Evolutionary conservation across 2,797 vertebrate genomes (phyloP).

Genomic region (Malacoraja senta): DNA sequence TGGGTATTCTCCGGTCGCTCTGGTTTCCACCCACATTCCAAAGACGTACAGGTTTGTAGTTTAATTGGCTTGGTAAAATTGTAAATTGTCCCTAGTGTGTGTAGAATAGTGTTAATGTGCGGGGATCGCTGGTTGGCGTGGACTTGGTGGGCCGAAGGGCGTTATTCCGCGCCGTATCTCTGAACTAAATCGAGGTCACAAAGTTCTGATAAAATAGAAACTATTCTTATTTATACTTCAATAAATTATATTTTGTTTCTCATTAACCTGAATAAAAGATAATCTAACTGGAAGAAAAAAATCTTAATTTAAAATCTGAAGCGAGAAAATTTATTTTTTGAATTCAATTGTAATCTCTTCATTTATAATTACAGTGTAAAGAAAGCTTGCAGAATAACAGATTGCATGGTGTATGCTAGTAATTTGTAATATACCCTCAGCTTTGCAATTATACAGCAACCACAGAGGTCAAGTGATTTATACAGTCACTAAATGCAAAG

Average conservation of each 20-base stretch:
- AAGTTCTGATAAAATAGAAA: not conserved
- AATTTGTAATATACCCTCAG: not conserved
- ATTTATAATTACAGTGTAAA: not conserved
- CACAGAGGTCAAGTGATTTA: conserved; percentile 30
- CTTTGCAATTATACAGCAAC: conserved; percentile 5
- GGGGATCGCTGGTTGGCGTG: no score
- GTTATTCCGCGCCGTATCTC: no score
- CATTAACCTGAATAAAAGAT: not conserved
- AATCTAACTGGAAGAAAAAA: not conserved
- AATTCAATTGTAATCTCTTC: not conserved
- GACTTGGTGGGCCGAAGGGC: no score
- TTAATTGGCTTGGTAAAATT: no score
- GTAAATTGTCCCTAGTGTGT: no score
- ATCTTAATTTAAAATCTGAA: not conserved
- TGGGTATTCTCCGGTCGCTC: no score
- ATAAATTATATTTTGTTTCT: not conserved
- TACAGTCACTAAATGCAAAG: not conserved
- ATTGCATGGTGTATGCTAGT: not conserved
- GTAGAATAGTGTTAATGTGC: no score
- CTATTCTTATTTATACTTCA: not conserved
- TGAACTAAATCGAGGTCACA: no score
- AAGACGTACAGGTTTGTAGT: no score
- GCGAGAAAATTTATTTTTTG: not conserved
- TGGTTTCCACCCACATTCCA: no score
- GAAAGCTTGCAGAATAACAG: not conserved